A percentile compares a stretch with the other conserved stretches of the same genome.
Evolutionary conservation across 2,113 vertebrate species (phyloP).

Genomic region (Nicator chloris): DNA sequence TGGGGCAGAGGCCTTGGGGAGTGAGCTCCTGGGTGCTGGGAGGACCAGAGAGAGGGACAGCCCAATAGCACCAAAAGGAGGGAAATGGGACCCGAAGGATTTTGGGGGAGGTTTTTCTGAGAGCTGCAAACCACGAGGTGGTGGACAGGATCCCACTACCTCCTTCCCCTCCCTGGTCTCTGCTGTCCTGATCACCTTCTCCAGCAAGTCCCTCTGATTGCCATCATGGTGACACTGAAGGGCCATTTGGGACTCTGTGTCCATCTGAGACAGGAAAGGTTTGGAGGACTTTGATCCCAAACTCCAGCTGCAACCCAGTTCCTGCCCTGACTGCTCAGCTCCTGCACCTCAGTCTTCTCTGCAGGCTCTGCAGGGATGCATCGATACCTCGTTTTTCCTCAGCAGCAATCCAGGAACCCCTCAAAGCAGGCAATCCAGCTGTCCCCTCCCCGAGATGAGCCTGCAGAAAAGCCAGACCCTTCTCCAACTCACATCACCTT

Average conservation of each 20-base stretch:
- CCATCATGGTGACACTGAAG: not conserved
- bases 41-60: not conserved
- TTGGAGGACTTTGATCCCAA: not conserved
- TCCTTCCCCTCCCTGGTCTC: not conserved
- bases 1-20: not conserved
- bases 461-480: not conserved
- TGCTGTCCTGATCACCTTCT: not conserved
- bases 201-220: not conserved
- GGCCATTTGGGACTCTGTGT: not conserved
- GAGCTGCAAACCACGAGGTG: not conserved
- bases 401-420: not conserved
- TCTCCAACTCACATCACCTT: constrained; percentile 41
- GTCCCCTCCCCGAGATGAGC: not conserved
- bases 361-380: not conserved
- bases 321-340: not conserved
- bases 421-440: not conserved
- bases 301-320: not conserved
- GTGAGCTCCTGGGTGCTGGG: not conserved
- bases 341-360: not conserved
- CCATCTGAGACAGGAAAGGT: not conserved
- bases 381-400: not conserved
- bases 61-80: not conserved
- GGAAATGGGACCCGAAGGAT: not conserved
- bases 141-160: not conserved
- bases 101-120: not conserved